Percentiles rank a stretch among this genome's conserved stretches.
These are phyloP conservation scores for Drosophila jambulina DNA, from an alignment of 1,140 invertebrate species.

Conservation along the genomic window DNA sequence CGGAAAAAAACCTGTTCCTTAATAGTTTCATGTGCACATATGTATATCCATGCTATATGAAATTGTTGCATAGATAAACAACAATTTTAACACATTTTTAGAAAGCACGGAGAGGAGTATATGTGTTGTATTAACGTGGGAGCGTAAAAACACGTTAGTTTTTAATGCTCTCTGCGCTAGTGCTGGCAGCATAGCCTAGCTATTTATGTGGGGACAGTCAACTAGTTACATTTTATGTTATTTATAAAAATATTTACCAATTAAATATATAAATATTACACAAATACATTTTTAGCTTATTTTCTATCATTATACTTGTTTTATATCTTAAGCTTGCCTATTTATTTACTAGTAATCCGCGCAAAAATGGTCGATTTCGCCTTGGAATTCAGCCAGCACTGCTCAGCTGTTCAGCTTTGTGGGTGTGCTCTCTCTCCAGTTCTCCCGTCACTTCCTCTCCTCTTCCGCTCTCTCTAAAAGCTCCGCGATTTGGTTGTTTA, in stretches of 20 bases:
- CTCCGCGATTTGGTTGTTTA: conserved; percentile 56
- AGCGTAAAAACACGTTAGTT: conserved; percentile 25
- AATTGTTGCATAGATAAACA: conserved; percentile 4
- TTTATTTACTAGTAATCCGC: not conserved
- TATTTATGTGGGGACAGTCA: not conserved
- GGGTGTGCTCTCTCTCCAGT: conserved; percentile 8
- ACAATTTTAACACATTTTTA: conserved; percentile 8
- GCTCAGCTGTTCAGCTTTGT: conserved; percentile 42
- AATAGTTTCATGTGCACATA: conserved; percentile 10
- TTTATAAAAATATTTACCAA: not conserved
- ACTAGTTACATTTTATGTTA: not conserved
- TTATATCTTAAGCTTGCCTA: not conserved
- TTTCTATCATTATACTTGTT: not conserved
- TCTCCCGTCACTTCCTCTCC: conserved; percentile 16
- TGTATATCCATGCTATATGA: not conserved
- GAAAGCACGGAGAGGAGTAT: not conserved
- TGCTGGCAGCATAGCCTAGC: not conserved
- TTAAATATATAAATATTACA: not conserved
- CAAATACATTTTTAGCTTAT: not conserved
- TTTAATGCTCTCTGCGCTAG: conserved; percentile 15
- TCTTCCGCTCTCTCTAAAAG: conserved; percentile 22
- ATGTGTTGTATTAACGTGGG: conserved; percentile 10
- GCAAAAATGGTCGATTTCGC: not conserved
- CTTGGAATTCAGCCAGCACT: conserved; percentile 2
- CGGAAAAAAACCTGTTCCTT: conserved; percentile 20